Percentiles rank a stretch among this genome's conserved stretches.
phyloP scores from a whole-genome alignment of 2,888 invertebrate genomes.

The Ctenicera cuprea region DNA sequence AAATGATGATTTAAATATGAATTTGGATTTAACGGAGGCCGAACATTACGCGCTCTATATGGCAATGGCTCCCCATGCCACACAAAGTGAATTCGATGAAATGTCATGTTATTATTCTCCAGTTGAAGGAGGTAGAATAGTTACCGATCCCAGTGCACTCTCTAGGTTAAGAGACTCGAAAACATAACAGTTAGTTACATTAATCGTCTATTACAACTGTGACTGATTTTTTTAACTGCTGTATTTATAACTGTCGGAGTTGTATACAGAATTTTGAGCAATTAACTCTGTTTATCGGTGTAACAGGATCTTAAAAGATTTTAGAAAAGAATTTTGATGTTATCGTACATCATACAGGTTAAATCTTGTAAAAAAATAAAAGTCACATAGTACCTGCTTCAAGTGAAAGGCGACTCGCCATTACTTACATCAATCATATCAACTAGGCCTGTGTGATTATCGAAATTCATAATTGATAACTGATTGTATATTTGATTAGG shows the following conservation, averaged over 20 bases:
- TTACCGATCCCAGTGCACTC: slow-evolving; percentile 63
- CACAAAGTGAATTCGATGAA: slow-evolving; percentile 91
- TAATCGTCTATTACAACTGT: not conserved
- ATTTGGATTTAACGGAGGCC: slow-evolving; percentile 87
- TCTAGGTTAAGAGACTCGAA: slow-evolving; percentile 37
- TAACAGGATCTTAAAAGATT: not conserved
- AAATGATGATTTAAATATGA: slow-evolving; percentile 65
- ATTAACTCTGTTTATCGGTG: not conserved
- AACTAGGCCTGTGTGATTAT: too few species aligned
- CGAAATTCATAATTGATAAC: too few species aligned
- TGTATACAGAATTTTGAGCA: not conserved
- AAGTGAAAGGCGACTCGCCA: too few species aligned
- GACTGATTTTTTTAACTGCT: not conserved
- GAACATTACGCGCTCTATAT: slow-evolving; percentile 93
- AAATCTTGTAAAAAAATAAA: too few species aligned
- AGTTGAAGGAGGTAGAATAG: slow-evolving; percentile 85
- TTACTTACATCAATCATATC: too few species aligned
- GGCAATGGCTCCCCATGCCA: slow-evolving; percentile 89
- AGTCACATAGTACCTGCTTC: too few species aligned
- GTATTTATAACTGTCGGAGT: slow-evolving; percentile 6
- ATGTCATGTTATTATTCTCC: slow-evolving; percentile 91
- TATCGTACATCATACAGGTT: too few species aligned
- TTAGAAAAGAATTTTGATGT: not conserved
- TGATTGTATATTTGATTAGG: too few species aligned
- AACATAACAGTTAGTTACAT: slow-evolving; percentile 45